Base-by-base conservation (phyloP, 2,888 invertebrate species). In the Drosophila hamatofila region DNA sequence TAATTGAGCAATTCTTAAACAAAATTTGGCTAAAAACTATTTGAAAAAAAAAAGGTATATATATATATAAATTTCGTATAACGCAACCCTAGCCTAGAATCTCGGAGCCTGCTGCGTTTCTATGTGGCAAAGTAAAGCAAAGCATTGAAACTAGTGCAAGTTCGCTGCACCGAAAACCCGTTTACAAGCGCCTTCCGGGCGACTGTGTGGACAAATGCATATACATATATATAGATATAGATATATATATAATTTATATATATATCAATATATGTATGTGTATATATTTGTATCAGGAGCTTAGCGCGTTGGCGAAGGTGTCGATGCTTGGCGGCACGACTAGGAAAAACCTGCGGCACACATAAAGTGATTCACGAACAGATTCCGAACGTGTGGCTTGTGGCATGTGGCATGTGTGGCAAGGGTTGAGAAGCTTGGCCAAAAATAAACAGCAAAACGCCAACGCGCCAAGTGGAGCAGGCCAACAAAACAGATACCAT, bases 121-220 rank as follows among this genome's bases (percentile, higher is more conserved):
- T 59, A 59, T 62, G 49, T 33, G 49, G 30, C 30, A 33, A 18
- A 48, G 44, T 8, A 5, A 27, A 46, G 46, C 46, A 23, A 48
- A 61, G 83, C 82, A 80, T 80, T 65, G 72, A 83, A 86, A 71
- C 88, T 85, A 77, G 88, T 86, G 86, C 86, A 86, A 86, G 88
- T 87, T 86, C 86, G 88, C 83, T 85, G 83, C 81, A 78, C 62
- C 57, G 78, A 83, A 83, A 87, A 84, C 87, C 73, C 63, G 87
- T 85, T 85, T 75, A n/a, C 57, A 75, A 71, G 54, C 62, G 69
- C 85, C 85, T 86, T 86, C 86, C 88, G 86, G 86, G 85, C 87
- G 65, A 25, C 33, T 46, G 51, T 57, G 42, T 54, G 27, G 7
- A 33, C 44, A 41, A 42, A 39, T 39, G 12, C n/a, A 39, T 25